Percentiles rank a stretch among this genome's conserved stretches.
Evolutionary conservation across 2,797 vertebrate genomes (phyloP).

Genomic region (Muscicapa comitata): DNA sequence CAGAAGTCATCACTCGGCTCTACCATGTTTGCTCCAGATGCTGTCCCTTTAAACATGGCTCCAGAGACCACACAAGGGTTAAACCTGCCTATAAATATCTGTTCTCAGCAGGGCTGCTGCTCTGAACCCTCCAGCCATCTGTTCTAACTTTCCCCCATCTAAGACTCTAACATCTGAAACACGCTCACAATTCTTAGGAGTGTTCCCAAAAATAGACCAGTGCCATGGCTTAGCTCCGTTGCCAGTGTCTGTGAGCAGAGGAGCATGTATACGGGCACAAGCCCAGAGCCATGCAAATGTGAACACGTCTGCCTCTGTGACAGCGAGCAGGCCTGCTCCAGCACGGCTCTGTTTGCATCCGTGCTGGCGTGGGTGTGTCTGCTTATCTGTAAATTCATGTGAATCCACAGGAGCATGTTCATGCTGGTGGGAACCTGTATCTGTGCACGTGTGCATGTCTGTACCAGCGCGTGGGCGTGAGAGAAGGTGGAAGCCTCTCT

Average conservation of each 20-base stretch:
- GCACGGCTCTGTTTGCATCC: neutral
- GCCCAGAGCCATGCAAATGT: neutral
- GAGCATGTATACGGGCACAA: neutral
- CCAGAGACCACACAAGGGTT: slow-evolving; percentile 64
- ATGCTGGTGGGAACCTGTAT: neutral
- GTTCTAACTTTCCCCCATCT: slow-evolving; percentile 74
- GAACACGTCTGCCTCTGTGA: neutral
- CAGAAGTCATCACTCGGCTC: neutral
- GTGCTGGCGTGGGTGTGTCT: neutral
- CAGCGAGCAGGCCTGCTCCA: neutral
- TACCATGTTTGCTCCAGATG: neutral
- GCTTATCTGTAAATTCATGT: neutral
- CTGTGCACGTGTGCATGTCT: neutral
- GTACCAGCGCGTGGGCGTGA: neutral
- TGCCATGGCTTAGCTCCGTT: neutral
- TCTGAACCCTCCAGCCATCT: slow-evolving; percentile 77
- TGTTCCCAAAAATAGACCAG: slow-evolving; percentile 75
- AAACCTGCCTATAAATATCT: slow-evolving; percentile 78
- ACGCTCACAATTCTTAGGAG: slow-evolving; percentile 71
- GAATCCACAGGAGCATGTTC: neutral
- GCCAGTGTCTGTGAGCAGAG: neutral
- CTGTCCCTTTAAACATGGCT: slow-evolving; percentile 23
- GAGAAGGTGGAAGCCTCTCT: neutral
- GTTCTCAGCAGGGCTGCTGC: slow-evolving; percentile 74
- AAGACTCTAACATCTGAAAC: slow-evolving; percentile 76